Conservation (phyloP, 2,797 vertebrate genomes). For the Poeciliopsis infans region DNA sequence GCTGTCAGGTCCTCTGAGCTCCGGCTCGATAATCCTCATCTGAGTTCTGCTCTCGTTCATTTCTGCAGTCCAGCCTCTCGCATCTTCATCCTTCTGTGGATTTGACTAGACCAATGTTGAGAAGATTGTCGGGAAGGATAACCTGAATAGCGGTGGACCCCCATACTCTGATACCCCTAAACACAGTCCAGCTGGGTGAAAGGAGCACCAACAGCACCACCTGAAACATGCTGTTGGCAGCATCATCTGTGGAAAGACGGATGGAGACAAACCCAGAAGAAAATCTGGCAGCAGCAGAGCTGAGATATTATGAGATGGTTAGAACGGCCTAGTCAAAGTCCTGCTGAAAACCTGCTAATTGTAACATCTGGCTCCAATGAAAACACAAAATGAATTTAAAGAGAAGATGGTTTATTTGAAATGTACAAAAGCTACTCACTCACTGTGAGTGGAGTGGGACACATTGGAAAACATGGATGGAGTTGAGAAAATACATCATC, state of each 20-base stretch:
- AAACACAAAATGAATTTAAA: constrained; percentile 64
- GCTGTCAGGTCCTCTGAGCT: too few relatives aligned
- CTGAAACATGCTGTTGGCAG: neutral
- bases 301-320: neutral
- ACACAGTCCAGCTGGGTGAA: neutral
- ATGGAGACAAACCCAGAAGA: neutral
- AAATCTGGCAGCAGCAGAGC: neutral
- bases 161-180: neutral
- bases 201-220: neutral
- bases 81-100: neutral
- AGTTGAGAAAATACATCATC: constrained; percentile 66
- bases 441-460: neutral
- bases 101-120: neutral
- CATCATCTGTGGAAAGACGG: neutral
- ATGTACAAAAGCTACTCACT: constrained; percentile 96
- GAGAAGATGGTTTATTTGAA: constrained; percentile 86
- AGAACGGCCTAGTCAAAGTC: neutral
- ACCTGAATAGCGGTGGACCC: neutral
- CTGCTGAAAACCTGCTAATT: neutral
- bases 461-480: constrained; percentile 21
- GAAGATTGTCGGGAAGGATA: neutral
- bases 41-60: neutral
- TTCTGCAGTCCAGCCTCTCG: neutral
- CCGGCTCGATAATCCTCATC: too few relatives aligned
- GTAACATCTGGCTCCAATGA: constrained; percentile 7